These are phyloP conservation scores for Synanthedon myopaeformis DNA, from an alignment of 2,888 invertebrate species.

Conservation along the genomic window DNA sequence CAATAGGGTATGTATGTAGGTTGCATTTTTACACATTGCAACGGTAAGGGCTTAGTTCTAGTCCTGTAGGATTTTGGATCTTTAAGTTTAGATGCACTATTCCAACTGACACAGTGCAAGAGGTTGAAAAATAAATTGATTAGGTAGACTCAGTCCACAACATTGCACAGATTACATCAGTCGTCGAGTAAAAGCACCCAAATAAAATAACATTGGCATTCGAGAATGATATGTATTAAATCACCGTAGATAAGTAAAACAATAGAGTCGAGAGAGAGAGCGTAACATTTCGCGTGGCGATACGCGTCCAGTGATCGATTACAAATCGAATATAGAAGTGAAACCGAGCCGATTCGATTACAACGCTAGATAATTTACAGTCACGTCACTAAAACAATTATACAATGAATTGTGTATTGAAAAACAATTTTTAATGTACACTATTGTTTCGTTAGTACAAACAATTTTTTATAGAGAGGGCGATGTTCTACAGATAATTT, in stretches of 20 bases:
- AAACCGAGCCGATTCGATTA: slow-evolving; percentile 20
- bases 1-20: no score
- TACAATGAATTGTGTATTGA: slow-evolving; percentile 11
- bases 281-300: slow-evolving; percentile 15
- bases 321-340: slow-evolving; percentile 35
- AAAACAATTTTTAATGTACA: neutral
- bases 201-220: slow-evolving; percentile 19
- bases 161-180: no score
- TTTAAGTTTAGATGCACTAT: no score
- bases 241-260: slow-evolving; percentile 35
- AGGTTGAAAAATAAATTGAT: no score
- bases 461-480: no score
- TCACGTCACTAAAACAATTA: slow-evolving; percentile 20
- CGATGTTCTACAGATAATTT: no score
- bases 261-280: slow-evolving; percentile 62
- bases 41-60: no score
- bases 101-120: no score
- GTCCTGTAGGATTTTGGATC: no score
- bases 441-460: neutral
- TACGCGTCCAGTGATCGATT: slow-evolving; percentile 32
- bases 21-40: no score
- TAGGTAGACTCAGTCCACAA: no score
- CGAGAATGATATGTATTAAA: slow-evolving; percentile 30
- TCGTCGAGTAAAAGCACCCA: slow-evolving; percentile 36
- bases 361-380: slow-evolving; percentile 15